phyloP scores from a whole-genome alignment of 37 sponge, comb jelly and placozoan species.

The Aplysina aerophoba region DNA sequence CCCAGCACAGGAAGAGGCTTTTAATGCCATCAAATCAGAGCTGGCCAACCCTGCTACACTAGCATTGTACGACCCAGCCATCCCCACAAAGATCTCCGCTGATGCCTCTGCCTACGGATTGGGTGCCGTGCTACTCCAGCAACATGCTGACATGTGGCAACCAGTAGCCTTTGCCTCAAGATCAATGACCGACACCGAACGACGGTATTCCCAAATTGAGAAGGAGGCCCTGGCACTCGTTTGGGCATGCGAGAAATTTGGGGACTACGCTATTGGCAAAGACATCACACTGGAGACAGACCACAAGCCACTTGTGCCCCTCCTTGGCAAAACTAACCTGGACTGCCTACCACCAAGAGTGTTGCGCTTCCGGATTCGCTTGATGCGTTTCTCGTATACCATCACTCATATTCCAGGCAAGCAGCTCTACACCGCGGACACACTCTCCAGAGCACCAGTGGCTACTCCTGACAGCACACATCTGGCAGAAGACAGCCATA shows the following conservation, averaged over 20 bases:
- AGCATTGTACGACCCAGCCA: constrained; percentile 44
- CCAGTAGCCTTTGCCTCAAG: constrained; percentile 61
- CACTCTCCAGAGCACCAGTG: constrained; percentile 24
- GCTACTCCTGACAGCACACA: neutral
- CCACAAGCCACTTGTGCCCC: constrained; percentile 51
- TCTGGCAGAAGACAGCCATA: no score
- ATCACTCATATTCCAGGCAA: constrained; percentile 24
- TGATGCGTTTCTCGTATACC: constrained; percentile 21
- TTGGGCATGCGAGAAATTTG: no score
- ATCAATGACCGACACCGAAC: constrained; percentile 47
- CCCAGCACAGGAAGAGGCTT: constrained; percentile 37
- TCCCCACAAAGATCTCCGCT: constrained; percentile 41
- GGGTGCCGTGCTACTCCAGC: constrained; percentile 40
- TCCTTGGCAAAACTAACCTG: constrained; percentile 25
- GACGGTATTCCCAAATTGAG: constrained; percentile 48
- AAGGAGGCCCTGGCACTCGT: constrained; percentile 56
- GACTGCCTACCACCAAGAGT: constrained; percentile 45
- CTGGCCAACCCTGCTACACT: constrained; percentile 38
- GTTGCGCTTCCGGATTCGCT: constrained; percentile 30
- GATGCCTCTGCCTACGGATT: constrained; percentile 57
- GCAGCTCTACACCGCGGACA: constrained; percentile 30
- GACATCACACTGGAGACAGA: constrained; percentile 39
- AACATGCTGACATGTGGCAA: constrained; percentile 11
- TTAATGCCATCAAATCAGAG: constrained; percentile 39
- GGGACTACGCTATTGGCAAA: no score